These are phyloP conservation scores for Elachura formosa DNA, from an alignment of 2,113 vertebrate species.

Conservation along the genomic window DNA sequence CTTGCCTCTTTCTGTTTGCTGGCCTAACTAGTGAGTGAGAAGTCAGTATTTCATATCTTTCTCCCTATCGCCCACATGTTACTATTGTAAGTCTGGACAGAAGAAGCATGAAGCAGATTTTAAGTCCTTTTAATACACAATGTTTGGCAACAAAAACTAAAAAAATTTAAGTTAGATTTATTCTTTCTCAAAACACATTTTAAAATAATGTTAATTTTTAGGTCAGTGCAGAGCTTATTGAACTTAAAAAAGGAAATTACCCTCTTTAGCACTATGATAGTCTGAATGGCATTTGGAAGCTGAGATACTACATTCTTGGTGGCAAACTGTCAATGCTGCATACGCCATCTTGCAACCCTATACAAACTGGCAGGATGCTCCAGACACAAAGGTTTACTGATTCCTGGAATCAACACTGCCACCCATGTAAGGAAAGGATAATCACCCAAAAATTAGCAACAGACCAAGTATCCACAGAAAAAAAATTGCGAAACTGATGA, in stretches of 20 bases:
- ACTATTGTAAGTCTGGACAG: neutral
- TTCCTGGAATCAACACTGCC: neutral
- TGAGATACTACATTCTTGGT: neutral
- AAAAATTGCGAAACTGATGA: neutral
- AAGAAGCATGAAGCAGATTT: accelerated
- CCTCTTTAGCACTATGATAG: neutral
- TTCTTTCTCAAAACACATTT: neutral
- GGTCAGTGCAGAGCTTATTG: neutral
- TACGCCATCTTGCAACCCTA: neutral
- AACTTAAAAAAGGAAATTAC: neutral
- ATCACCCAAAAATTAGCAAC: neutral
- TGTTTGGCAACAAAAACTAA: neutral
- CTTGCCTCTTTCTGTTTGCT: neutral
- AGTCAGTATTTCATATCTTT: neutral
- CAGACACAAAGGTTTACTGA: neutral
- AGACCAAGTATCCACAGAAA: neutral
- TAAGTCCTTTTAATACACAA: neutral
- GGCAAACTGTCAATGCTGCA: neutral
- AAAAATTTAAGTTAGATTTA: neutral
- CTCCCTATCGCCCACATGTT: neutral
- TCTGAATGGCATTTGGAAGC: neutral
- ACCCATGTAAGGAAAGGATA: neutral
- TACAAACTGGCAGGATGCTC: neutral
- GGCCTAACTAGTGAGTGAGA: neutral
- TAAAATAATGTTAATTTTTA: neutral